phyloP scores from a whole-genome alignment of 2,797 vertebrate genomes.

The Pelodytes ibericus region DNA sequence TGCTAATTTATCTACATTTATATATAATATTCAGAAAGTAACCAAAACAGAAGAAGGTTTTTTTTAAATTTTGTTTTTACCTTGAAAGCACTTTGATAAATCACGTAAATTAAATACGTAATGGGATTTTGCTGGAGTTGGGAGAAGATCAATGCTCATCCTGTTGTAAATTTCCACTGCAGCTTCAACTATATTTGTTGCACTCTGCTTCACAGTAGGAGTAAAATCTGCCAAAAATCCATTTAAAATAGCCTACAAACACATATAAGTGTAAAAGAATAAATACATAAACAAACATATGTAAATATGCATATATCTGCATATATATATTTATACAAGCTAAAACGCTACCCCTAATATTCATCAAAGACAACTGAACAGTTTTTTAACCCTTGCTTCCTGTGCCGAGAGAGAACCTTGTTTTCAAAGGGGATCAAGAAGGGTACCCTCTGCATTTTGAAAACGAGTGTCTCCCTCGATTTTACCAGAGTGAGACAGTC shows the following conservation, averaged over 20 bases:
- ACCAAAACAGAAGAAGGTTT: background rate
- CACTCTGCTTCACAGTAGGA: constrained; percentile 74
- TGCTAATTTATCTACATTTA: background rate
- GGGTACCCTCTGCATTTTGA: no score
- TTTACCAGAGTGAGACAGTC: no score
- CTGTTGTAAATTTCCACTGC: constrained; percentile 85
- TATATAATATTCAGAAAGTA: background rate
- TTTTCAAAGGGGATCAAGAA: no score
- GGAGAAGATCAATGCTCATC: constrained; percentile 85
- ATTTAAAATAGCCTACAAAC: constrained; percentile 77
- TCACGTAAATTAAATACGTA: constrained; percentile 88
- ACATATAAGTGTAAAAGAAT: background rate
- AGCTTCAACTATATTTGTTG: constrained; percentile 78
- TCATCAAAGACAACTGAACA: no score
- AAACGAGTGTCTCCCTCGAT: no score
- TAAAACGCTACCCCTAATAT: no score
- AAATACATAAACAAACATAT: background rate
- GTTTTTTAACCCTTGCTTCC: no score
- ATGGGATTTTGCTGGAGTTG: constrained; percentile 87
- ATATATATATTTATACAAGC: no score
- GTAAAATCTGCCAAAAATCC: constrained; percentile 83
- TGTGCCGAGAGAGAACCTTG: no score
- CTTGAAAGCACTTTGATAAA: constrained; percentile 88
- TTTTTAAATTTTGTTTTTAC: constrained; percentile 64
- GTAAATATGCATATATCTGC: background rate